Evolutionary conservation across 2,888 invertebrate genomes (phyloP).

Genomic region (Eumacrocentrus americanus): DNA sequence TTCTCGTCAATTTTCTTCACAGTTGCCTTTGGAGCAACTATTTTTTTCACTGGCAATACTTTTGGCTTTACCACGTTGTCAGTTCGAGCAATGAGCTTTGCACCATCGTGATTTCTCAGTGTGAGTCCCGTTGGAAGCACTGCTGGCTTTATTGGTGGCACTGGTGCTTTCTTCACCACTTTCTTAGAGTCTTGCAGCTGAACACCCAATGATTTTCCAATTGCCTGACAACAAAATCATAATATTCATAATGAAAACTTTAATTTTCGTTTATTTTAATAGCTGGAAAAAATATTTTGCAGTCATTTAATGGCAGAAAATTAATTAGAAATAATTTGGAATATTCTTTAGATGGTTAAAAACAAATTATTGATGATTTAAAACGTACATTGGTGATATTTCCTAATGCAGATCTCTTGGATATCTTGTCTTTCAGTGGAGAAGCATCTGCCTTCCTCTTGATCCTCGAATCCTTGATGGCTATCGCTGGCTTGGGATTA

Average conservation of each 20-base stretch:
- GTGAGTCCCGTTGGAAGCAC: slow-evolving; percentile 36
- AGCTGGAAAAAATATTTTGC: no score
- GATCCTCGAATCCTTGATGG: slow-evolving; percentile 64
- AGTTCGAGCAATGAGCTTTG: slow-evolving; percentile 42
- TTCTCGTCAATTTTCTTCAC: slow-evolving; percentile 49
- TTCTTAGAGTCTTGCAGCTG: slow-evolving; percentile 53
- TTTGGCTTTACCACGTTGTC: slow-evolving; percentile 40
- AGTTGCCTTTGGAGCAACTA: slow-evolving; percentile 22
- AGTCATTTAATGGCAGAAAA: no score
- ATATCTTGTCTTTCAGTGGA: slow-evolving; percentile 75
- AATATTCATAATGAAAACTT: neutral
- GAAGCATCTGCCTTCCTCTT: slow-evolving; percentile 85
- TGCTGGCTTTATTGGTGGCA: slow-evolving; percentile 36
- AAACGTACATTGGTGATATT: slow-evolving; percentile 80
- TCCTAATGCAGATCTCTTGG: slow-evolving; percentile 84
- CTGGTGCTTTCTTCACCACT: slow-evolving; percentile 41
- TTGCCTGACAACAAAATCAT: slow-evolving; percentile 45
- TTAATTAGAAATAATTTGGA: no score
- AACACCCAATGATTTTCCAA: slow-evolving; percentile 50
- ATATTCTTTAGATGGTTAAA: no score
- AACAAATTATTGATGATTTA: no score
- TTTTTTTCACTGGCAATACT: slow-evolving; percentile 37
- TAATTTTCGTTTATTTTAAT: neutral
- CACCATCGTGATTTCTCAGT: slow-evolving; percentile 36
- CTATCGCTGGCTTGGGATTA: slow-evolving; percentile 53